These are phyloP conservation scores for Hypotaenidia okinawae DNA, from an alignment of 2,797 vertebrate species.

Conservation along the genomic window DNA sequence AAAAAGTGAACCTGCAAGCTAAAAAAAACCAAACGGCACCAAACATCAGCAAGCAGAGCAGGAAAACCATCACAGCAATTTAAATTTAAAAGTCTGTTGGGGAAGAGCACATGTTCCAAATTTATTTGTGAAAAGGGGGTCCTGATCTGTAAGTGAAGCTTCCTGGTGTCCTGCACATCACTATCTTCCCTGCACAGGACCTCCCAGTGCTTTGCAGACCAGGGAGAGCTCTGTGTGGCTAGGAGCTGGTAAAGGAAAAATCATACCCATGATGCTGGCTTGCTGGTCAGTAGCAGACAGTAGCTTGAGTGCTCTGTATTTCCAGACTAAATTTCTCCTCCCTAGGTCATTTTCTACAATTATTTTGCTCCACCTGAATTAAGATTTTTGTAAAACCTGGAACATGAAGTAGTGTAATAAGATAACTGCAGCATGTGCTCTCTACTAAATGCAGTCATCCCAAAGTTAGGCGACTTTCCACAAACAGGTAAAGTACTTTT, in stretches of 20 bases:
- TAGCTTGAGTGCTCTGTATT: background rate
- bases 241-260: background rate
- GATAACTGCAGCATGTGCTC: background rate
- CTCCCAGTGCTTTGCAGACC: background rate
- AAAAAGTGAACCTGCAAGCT: background rate
- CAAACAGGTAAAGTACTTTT: background rate
- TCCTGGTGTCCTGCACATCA: background rate
- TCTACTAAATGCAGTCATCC: background rate
- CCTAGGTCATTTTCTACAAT: background rate
- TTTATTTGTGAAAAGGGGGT: background rate
- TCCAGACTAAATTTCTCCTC: background rate
- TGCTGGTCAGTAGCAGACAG: background rate
- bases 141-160: background rate
- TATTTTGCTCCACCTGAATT: background rate
- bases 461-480: background rate
- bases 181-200: background rate
- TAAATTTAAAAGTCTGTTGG: background rate
- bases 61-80: background rate
- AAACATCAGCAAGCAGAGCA: background rate
- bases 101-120: background rate
- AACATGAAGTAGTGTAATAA: background rate
- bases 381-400: background rate
- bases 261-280: accelerated
- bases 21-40: background rate
- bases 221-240: background rate